Percentiles rank a stretch among this genome's conserved stretches.
Evolutionary conservation across 2,113 vertebrate species (phyloP).

Genomic region (Microtus montanus): DNA sequence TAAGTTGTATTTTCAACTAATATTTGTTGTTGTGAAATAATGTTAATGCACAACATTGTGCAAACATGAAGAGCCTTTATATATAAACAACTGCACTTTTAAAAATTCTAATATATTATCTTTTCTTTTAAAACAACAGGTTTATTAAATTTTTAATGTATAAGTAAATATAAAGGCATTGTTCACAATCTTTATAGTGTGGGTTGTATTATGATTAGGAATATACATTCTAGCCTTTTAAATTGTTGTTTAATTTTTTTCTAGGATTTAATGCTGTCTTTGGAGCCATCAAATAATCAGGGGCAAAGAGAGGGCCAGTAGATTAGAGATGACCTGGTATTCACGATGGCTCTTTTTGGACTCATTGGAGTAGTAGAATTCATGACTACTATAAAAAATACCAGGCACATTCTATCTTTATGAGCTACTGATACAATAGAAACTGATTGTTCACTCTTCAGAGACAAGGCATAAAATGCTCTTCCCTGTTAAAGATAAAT

Average conservation of each 20-base stretch:
- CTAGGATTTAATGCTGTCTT: constrained; percentile 6
- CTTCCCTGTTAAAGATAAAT: not conserved
- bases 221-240: not conserved
- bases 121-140: not conserved
- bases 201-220: not conserved
- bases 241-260: not conserved
- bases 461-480: not conserved
- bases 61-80: not conserved
- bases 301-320: not conserved
- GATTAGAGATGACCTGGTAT: not conserved
- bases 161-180: not conserved
- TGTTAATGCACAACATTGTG: not conserved
- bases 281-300: constrained; percentile 1
- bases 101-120: not conserved
- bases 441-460: not conserved
- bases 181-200: not conserved
- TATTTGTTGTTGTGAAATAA: not conserved
- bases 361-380: constrained; percentile 18
- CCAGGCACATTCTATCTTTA: not conserved
- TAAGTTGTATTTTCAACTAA: not conserved
- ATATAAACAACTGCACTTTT: not conserved
- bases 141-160: not conserved
- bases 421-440: not conserved
- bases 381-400: not conserved
- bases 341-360: not conserved